A percentile compares a stretch with the other conserved stretches of the same genome.
phyloP scores from a whole-genome alignment of 2,797 vertebrate species.

The Gobio occitaniae region DNA sequence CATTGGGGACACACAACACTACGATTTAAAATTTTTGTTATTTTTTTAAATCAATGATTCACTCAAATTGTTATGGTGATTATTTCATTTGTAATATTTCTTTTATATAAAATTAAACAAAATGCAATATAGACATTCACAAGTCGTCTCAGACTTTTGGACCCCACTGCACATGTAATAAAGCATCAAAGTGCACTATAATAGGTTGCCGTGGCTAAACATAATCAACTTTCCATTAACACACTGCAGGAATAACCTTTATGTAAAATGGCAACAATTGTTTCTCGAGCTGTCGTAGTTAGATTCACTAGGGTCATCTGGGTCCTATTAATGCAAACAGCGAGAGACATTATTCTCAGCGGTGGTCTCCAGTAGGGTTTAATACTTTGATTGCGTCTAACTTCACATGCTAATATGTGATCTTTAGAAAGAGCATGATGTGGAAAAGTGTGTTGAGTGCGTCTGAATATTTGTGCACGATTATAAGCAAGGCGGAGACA shows the following conservation, averaged over 20 bases:
- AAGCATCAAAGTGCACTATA: neutral
- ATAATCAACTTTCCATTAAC: neutral
- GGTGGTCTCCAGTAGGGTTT: slow-evolving; percentile 30
- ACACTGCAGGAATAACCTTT: slow-evolving; percentile 5
- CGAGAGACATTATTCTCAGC: slow-evolving; percentile 7
- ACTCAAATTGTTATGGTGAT: neutral
- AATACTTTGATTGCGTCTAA: slow-evolving; percentile 33
- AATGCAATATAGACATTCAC: neutral
- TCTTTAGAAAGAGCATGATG: slow-evolving; percentile 20
- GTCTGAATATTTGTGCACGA: neutral
- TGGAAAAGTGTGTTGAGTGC: slow-evolving; percentile 10
- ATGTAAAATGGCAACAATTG: slow-evolving; percentile 22
- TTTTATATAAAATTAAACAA: neutral
- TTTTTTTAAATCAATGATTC: neutral
- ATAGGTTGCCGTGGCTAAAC: neutral
- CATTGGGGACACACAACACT: neutral
- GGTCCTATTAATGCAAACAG: slow-evolving; percentile 27
- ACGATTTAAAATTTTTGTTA: no score
- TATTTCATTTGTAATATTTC: neutral
- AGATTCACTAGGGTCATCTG: slow-evolving; percentile 35
- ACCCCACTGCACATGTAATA: neutral
- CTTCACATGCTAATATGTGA: slow-evolving; percentile 30
- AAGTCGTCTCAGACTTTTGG: neutral
- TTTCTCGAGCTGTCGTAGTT: neutral
- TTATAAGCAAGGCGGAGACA: slow-evolving; percentile 7